A percentile compares a stretch with the other conserved stretches of the same genome.
Evolutionary conservation across 2,888 invertebrate species (phyloP).

Genomic region (Bombylius discolor): DNA sequence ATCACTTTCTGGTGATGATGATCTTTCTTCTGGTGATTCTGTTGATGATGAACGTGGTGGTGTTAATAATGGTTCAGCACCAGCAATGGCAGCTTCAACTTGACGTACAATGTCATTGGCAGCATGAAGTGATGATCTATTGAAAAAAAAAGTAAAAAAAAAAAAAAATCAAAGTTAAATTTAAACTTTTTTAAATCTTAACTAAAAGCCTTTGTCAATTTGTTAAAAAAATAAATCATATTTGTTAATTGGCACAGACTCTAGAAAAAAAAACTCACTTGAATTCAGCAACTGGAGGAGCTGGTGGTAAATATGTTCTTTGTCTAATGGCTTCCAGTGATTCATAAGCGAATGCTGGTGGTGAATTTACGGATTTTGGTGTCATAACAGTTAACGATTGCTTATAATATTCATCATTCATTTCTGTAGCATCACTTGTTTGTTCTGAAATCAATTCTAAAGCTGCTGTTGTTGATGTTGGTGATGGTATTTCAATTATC

Average conservation of each 20-base stretch:
- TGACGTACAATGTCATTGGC: constrained; percentile 46
- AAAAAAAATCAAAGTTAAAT: not conserved
- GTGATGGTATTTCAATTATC: constrained; percentile 11
- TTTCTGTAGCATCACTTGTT: constrained; percentile 4
- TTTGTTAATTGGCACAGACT: not conserved
- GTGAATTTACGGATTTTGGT: not conserved
- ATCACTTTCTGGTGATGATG: constrained; percentile 42
- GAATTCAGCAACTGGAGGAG: constrained; percentile 34
- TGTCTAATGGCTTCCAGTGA: constrained; percentile 17
- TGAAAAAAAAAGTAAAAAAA: not conserved
- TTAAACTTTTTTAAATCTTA: not conserved
- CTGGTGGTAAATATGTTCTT: constrained; percentile 24
- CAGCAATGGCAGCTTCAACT: constrained; percentile 50
- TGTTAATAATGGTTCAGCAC: constrained; percentile 42
- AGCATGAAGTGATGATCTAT: constrained; percentile 29
- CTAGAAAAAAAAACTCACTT: constrained; percentile 23
- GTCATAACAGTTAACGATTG: constrained; percentile 10
- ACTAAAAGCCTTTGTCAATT: not conserved
- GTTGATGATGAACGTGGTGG: constrained; percentile 45
- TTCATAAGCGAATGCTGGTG: constrained; percentile 19
- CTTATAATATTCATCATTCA: constrained; percentile 5
- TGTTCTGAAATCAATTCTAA: not conserved
- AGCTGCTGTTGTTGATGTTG: constrained; percentile 14
- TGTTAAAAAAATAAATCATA: too few relatives aligned
- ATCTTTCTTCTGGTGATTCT: constrained; percentile 37